Evolutionary conservation across 2,113 vertebrate genomes (phyloP).

Genomic region (Myrmophylax atrothorax): DNA sequence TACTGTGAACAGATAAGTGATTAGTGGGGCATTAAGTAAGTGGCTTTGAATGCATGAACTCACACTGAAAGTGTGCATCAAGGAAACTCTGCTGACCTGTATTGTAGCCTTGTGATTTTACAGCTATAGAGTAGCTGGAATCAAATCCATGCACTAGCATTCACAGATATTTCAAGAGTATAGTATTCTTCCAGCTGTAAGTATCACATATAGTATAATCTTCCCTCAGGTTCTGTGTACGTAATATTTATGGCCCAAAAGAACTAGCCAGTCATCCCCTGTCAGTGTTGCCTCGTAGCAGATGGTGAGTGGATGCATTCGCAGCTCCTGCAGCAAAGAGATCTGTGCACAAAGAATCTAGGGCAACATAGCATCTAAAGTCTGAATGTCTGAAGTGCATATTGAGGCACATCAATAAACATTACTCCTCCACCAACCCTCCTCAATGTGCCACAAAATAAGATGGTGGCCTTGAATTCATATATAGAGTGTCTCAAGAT

Average conservation of each 20-base stretch:
- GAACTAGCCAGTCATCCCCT: neutral
- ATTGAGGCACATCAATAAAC: neutral
- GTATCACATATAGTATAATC: neutral
- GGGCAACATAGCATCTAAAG: neutral
- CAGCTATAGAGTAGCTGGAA: neutral
- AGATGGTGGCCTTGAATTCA: neutral
- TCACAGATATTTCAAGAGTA: neutral
- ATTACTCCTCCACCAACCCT: neutral
- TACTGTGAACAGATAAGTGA: neutral
- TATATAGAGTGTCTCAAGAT: neutral
- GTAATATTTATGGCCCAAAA: conserved; percentile 28
- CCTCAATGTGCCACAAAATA: neutral
- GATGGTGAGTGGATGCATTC: neutral
- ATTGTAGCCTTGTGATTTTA: neutral
- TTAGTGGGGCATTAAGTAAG: neutral
- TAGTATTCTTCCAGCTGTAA: neutral
- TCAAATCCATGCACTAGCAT: neutral
- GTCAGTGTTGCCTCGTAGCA: neutral
- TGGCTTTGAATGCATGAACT: neutral
- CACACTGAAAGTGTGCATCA: neutral
- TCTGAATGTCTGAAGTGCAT: neutral
- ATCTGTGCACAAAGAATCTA: conserved; percentile 19
- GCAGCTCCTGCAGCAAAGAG: neutral
- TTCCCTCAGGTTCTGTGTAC: neutral
- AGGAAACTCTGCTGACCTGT: neutral